Conservation (phyloP, 1,140 invertebrate genomes). For the Anastrepha ludens region DNA sequence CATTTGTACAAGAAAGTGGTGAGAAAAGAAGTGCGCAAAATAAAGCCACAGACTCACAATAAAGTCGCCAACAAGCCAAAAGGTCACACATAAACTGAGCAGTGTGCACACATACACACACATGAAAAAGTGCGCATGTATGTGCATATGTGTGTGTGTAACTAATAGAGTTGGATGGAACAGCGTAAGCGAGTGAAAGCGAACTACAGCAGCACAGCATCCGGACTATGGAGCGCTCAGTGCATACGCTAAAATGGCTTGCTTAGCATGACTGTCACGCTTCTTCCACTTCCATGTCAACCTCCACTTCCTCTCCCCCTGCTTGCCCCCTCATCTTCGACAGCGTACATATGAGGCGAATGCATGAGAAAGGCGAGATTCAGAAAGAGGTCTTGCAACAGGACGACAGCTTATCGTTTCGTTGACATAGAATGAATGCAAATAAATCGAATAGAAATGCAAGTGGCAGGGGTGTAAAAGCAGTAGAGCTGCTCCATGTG, state of each 20-base stretch:
- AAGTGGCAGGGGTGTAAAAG: constrained; percentile 56
- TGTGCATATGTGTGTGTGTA: not conserved
- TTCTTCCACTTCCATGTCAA: not conserved
- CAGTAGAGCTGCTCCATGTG: constrained; percentile 33
- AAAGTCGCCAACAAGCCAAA: not conserved
- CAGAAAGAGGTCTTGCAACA: not conserved
- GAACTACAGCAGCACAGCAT: not conserved
- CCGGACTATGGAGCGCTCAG: not conserved
- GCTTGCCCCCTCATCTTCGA: not conserved
- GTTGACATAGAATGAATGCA: constrained; percentile 59
- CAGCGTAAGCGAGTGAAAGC: not conserved
- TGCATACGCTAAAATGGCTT: not conserved
- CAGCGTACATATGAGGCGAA: not conserved
- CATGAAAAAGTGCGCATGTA: too few species aligned
- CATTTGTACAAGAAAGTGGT: not conserved
- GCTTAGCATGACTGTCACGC: not conserved
- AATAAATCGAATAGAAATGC: constrained; percentile 72
- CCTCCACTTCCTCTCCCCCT: not conserved
- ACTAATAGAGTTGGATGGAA: not conserved
- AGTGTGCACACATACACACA: not conserved
- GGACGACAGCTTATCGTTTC: constrained; percentile 48
- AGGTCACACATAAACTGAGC: not conserved
- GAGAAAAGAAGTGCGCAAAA: not conserved
- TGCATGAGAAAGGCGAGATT: not conserved
- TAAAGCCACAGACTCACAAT: not conserved